A percentile compares a stretch with the other conserved stretches of the same genome.
These are phyloP conservation scores for Chrysopa pallens DNA, from an alignment of 1,140 invertebrate genomes.

Conservation along the genomic window DNA sequence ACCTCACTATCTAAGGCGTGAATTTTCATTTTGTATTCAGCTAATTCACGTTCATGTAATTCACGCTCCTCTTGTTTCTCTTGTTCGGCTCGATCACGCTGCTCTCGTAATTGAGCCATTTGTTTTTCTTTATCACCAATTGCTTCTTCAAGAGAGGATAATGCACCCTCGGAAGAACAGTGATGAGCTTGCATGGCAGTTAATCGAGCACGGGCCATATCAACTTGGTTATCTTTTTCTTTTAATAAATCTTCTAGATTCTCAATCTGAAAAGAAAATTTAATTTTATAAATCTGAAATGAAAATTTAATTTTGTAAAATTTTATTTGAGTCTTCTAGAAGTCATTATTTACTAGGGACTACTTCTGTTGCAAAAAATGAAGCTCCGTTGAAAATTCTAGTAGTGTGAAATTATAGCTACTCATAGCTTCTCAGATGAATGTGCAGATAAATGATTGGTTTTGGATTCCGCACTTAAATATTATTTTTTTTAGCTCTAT, in stretches of 20 bases:
- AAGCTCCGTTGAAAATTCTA: too few relatives aligned
- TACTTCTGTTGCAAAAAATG: too few relatives aligned
- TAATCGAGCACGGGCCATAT: slow-evolving; percentile 77
- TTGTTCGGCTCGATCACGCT: slow-evolving; percentile 81
- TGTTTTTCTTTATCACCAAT: slow-evolving; percentile 95
- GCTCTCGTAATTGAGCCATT: slow-evolving; percentile 60
- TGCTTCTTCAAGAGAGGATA: slow-evolving; percentile 85
- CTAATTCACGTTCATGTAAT: slow-evolving; percentile 79
- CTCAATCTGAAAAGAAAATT: slow-evolving; percentile 56
- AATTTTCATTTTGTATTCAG: slow-evolving; percentile 89
- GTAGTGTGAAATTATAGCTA: too few relatives aligned
- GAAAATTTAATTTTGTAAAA: too few relatives aligned
- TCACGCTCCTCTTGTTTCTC: slow-evolving; percentile 92
- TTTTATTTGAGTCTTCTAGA: too few relatives aligned
- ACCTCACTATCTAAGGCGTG: slow-evolving; percentile 77
- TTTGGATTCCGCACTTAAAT: too few relatives aligned
- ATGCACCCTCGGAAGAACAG: slow-evolving; percentile 77
- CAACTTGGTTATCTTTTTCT: slow-evolving; percentile 96
- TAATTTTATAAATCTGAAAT: too few relatives aligned
- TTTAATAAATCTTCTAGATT: slow-evolving; percentile 91
- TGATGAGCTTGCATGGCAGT: slow-evolving; percentile 85
- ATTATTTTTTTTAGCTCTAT: too few relatives aligned
- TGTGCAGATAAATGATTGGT: too few relatives aligned
- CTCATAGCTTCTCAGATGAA: too few relatives aligned
- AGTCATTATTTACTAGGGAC: too few relatives aligned